Base-by-base conservation (phyloP, 1,140 invertebrate genomes). In the Tetragnatha versicolor region DNA sequence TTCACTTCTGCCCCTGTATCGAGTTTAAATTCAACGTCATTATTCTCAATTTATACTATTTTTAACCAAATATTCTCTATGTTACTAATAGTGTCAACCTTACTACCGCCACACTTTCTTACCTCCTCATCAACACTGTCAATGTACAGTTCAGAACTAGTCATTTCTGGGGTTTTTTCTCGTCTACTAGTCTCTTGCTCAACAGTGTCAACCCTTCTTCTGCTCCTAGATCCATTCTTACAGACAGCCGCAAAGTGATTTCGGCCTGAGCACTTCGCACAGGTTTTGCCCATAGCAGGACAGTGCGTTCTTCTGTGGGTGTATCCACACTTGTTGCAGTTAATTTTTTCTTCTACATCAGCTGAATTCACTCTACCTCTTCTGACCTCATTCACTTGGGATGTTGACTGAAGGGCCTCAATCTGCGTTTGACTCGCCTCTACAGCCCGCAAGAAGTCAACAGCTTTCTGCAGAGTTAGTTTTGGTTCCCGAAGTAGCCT, bases 1-100 rank as follows among this genome's bases (percentile, higher is more conserved):
- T 75, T 75, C 5, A 29, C 42, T 29, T 61, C 37, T 42, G 72
- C 55, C 31, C 55, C 55, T 42, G 9, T 61, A 63, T 63, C 72
- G 7, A 76, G 49, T 27, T 76, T 76, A 61, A 61, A 76, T 14
- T 20, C n/a, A 39, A 61, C 27, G 1, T 17, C 7, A 33, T 51
- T 61, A 61, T 29, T 25, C 17, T 60, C 6, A 6, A 65, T 17
- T 12, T 10, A 29, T 14, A 69, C 14, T 31, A n/a, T 25, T 42
- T 65, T 14, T 47, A n/a, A 65, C 14, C 61, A 17, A 9, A 14
- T 12, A 35, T 60, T 60, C 49, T 33, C 60, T 47, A 39, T 12
- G 14, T 35, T 51, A 5, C 12, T n/a, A 14, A 58, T 29, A 31
- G 14, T 35, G 10, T 58, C 42, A 60, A 58, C 35, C 58, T 14